Conservation (phyloP, 1,140 invertebrate species). For the Lethrus apterus region DNA sequence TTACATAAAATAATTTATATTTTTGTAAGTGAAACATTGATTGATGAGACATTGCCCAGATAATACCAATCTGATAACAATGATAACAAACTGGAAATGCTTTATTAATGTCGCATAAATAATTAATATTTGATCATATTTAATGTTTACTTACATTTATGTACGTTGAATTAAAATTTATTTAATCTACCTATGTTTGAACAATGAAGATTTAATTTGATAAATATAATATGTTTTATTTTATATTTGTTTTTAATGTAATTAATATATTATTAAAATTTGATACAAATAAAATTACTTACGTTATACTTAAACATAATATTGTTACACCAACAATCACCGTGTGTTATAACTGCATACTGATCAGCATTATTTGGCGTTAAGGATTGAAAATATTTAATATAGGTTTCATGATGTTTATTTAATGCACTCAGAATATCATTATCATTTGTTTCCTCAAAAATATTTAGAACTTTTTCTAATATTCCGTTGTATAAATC, state of each 20-base stretch:
- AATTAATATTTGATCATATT: not conserved
- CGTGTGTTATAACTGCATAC: constrained; percentile 43
- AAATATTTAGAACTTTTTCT: not conserved
- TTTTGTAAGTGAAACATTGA: no score
- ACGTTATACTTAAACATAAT: constrained; percentile 47
- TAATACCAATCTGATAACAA: constrained; percentile 42
- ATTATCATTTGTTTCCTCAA: not conserved
- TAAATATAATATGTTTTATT: no score
- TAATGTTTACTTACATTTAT: no score
- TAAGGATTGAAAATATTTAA: not conserved
- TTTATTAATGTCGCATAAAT: not conserved
- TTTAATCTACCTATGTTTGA: no score
- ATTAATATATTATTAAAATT: no score
- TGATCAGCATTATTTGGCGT: constrained; percentile 11
- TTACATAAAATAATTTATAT: no score
- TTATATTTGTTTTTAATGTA: no score
- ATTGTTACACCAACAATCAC: constrained; percentile 52
- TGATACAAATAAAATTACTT: constrained; percentile 14
- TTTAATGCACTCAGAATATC: not conserved
- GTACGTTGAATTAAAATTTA: no score
- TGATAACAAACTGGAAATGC: constrained; percentile 25
- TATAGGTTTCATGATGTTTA: not conserved
- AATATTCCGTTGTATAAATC: not conserved
- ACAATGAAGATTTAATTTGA: no score
- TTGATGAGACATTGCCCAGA: no score